Evolutionary conservation across 2,888 invertebrate species (phyloP), one percentile per base, ranked within the genome.

Genomic region (Phasia obesa): DNA sequence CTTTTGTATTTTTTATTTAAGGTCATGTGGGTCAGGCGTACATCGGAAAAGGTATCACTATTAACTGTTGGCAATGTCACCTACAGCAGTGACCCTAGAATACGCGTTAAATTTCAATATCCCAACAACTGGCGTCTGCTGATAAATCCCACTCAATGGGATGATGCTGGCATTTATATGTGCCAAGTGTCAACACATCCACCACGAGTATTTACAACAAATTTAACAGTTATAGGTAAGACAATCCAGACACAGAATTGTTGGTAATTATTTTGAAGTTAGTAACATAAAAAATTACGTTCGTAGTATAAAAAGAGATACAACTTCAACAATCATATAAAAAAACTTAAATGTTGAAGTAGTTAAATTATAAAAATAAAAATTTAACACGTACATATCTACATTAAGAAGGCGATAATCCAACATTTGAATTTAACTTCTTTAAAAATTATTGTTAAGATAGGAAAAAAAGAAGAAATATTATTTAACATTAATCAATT

Each of bases 111-210:
- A 88, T 95, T 94, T 88, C 94, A 94, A 90, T 94, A 94, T 88
- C 94, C 94, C 4, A 94, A 94, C 89, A 95, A 95, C 88, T 95
- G 94, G 94, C 92, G 94, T 75, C 92, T 95, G 49, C 91, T 93
- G 84, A 95, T 96, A 88, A 94, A 94, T 88, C 94, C 95, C 71
- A 95, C 95, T 44, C 94, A 94, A 87, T 93, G 93, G 82, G 93
- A 94, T 35, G 96, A 96, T 88, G 94, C 94, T 55, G 96, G 96
- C 23, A 92, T 94, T 75, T 96, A 96, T 89, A 94, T 95, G 93
- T 96, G 96, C 91, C 95, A 96, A 93, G 95, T 96, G 89, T 95
- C 95, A 75, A 96, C 95, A 55, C 95, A 96, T 92, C 96, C 96
- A 23, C 95, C 96, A 25, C 93, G 94, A 86, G 95, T 95, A 86